These are phyloP conservation scores for Ctenoplectra terminalis DNA, from an alignment of 1,140 invertebrate species.

Conservation along the genomic window DNA sequence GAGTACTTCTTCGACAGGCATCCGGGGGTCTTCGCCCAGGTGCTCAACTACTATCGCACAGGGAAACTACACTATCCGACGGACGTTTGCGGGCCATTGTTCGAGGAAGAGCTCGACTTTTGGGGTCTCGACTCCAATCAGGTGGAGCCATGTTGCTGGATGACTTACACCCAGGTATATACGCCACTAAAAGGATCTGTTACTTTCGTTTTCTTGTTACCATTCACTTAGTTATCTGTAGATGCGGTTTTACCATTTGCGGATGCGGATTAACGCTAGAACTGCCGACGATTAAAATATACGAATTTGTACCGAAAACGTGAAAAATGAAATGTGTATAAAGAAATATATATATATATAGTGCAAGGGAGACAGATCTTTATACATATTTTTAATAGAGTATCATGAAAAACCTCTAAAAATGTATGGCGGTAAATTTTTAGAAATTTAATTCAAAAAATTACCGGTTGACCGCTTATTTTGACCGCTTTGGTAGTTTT, in stretches of 20 bases:
- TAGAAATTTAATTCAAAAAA: too few relatives aligned
- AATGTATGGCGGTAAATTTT: too few relatives aligned
- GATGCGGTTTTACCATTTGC: background rate
- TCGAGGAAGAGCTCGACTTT: conserved; percentile 98
- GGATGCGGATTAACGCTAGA: background rate
- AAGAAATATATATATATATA: too few relatives aligned
- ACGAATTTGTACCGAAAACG: too few relatives aligned
- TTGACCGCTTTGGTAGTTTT: too few relatives aligned
- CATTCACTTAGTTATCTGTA: background rate
- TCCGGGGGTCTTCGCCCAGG: conserved; percentile 98
- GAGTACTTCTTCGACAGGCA: conserved; percentile 99
- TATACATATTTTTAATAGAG: too few relatives aligned
- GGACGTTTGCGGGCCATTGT: conserved; percentile 98
- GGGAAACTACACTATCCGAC: conserved; percentile 99
- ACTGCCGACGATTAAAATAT: too few relatives aligned
- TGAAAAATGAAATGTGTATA: too few relatives aligned
- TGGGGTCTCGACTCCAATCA: conserved; percentile 98
- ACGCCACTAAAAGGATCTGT: background rate
- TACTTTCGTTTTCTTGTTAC: background rate
- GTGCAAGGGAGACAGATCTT: too few relatives aligned
- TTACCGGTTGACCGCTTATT: too few relatives aligned
- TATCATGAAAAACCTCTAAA: too few relatives aligned
- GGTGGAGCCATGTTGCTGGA: conserved; percentile 99
- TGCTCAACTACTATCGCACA: conserved; percentile 96
- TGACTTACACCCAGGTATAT: conserved; percentile 98